Percentiles rank a stretch among this genome's conserved stretches.
phyloP scores from a whole-genome alignment of 2,113 vertebrate species.

The Myodes glareolus region DNA sequence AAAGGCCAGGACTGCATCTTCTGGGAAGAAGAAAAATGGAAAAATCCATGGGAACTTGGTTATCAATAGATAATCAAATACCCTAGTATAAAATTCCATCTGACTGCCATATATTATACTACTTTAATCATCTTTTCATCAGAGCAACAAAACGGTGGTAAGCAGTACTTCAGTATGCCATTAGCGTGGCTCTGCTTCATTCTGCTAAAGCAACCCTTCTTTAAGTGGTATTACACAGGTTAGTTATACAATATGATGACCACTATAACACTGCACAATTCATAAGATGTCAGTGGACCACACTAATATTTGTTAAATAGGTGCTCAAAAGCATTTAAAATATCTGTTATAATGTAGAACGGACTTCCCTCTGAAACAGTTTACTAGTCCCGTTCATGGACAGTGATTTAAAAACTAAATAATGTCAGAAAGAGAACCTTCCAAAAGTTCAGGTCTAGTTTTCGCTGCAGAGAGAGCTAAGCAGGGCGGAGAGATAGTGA shows the following conservation, averaged over 20 bases:
- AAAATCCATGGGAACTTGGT: constrained; percentile 60
- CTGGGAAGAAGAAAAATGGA: constrained; percentile 22
- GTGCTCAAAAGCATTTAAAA: not conserved
- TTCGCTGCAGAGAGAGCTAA: not conserved
- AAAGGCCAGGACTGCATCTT: constrained; percentile 29
- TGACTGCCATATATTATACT: constrained; percentile 31
- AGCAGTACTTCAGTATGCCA: not conserved
- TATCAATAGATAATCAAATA: constrained; percentile 54
- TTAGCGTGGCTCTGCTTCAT: not conserved
- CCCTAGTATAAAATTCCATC: not conserved
- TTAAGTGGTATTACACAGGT: not conserved
- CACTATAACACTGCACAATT: not conserved
- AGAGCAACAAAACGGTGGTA: not conserved
- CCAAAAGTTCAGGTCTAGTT: constrained; percentile 5
- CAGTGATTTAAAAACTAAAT: not conserved
- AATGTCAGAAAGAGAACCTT: not conserved
- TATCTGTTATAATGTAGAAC: not conserved
- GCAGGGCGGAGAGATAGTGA: not conserved
- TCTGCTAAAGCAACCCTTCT: not conserved
- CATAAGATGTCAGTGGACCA: not conserved
- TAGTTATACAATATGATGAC: not conserved
- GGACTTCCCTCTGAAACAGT: not conserved
- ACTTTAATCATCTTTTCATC: constrained; percentile 40
- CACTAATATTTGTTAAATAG: not conserved
- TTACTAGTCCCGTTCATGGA: not conserved